Evolutionary conservation across 2,797 vertebrate species (phyloP).

Genomic region (Leucoraja ocellata): DNA sequence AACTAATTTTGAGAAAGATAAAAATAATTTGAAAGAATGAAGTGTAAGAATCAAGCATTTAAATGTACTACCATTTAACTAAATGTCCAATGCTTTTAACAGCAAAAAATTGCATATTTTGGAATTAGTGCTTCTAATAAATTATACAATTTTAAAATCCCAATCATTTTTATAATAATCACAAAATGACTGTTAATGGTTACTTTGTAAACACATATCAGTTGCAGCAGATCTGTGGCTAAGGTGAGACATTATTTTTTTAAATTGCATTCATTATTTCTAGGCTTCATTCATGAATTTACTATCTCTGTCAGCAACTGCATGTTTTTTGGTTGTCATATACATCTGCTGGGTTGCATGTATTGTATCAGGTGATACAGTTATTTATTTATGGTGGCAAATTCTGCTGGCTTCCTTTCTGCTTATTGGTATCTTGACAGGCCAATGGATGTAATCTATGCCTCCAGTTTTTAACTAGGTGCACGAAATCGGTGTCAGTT

Average conservation of each 20-base stretch:
- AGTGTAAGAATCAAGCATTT: background rate
- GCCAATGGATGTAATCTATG: background rate
- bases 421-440: background rate
- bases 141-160: background rate
- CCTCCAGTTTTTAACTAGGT: background rate
- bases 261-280: background rate
- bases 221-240: background rate
- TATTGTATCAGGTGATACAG: background rate
- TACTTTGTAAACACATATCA: background rate
- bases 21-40: background rate
- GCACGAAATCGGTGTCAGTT: background rate
- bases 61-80: background rate
- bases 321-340: slow-evolving; percentile 25
- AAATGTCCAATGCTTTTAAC: background rate
- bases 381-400: background rate
- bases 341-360: background rate
- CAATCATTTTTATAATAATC: background rate
- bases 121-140: background rate
- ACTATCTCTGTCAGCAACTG: background rate
- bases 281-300: background rate
- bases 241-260: background rate
- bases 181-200: slow-evolving; percentile 12
- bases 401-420: background rate
- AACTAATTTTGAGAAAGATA: background rate
- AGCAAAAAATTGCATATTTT: background rate